These are phyloP conservation scores for Potamilus streckersoni DNA, from an alignment of 1,140 invertebrate genomes.

Conservation along the genomic window DNA sequence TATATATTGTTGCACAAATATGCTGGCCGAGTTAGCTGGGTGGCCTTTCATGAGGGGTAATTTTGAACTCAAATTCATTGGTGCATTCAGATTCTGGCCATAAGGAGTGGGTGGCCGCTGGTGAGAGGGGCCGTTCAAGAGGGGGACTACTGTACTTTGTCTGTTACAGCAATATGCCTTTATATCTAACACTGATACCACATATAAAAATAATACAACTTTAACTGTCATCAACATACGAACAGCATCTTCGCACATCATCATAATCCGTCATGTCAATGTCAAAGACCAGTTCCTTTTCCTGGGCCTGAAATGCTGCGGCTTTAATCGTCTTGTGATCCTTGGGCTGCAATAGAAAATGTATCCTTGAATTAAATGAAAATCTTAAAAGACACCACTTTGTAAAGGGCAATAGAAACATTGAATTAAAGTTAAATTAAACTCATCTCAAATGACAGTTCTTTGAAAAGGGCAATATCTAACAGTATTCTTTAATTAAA, in stretches of 20 bases:
- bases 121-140: too few relatives aligned
- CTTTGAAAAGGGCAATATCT: too few relatives aligned
- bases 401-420: constrained; percentile 19
- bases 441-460: too few relatives aligned
- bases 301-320: constrained; percentile 68
- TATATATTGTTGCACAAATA: too few relatives aligned
- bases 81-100: too few relatives aligned
- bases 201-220: background rate
- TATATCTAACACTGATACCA: background rate
- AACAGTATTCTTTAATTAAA: background rate
- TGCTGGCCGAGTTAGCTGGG: too few relatives aligned
- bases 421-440: too few relatives aligned
- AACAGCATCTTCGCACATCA: constrained; percentile 88
- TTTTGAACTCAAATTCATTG: too few relatives aligned
- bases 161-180: background rate
- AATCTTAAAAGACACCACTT: too few relatives aligned
- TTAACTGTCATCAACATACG: constrained; percentile 55
- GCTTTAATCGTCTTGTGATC: constrained; percentile 72
- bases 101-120: too few relatives aligned
- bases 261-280: constrained; percentile 99
- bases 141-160: too few relatives aligned
- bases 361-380: background rate
- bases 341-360: constrained; percentile 71
- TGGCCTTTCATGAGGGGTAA: too few relatives aligned
- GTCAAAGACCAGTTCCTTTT: constrained; percentile 98